Evolutionary conservation across 1,140 invertebrate genomes (phyloP), one percentile per base, ranked within the genome.

Genomic region (Aethina tumida): DNA sequence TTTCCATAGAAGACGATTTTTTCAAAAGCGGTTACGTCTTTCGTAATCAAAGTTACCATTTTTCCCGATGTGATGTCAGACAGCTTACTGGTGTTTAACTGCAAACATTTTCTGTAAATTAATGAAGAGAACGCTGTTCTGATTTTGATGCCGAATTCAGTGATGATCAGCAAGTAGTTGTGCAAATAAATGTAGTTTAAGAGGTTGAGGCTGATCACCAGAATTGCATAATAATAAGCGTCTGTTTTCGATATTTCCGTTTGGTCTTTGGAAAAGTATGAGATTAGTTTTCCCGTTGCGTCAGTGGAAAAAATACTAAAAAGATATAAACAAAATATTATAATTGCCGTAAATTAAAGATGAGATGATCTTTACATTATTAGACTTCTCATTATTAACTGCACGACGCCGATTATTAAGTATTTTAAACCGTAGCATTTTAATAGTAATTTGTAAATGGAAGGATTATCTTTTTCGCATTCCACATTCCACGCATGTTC

Each of bases 31-130:
- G 75, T 76, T 29, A 84, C 78, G 60, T 96, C 91, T 61, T 94
- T 96, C 7, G 89, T 90, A 41, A 97, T 69, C 4, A 96, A 68
- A 64, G 95, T 97, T 7, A 95, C 38, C n/a, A 48, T 81, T 66
- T 96, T 82, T 6, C 91, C 90, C 21, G 75, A 73, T 2, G 84
- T 85, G 4, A 83, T 86, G 52, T 83, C 70, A 84, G 59, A 8
- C 10, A 82, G 75, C 5, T 84, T 77, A 2, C 70, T 74, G 49
- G 76, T 75, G 27, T 72, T 81, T 5, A 87, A 56, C 7, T 71
- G 68, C 16, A 85, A 58, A 12, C 77, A 69, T 77, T 90, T 91
- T 58, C 82, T 74, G 60, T 89, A 92, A 42, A 91, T 77, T 20
- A 90, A 65, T 0, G 82, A 79, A 48, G 77, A 81, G 55, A 80